Conservation (phyloP, 2,113 vertebrate species). For the Clarias batrachus region DNA sequence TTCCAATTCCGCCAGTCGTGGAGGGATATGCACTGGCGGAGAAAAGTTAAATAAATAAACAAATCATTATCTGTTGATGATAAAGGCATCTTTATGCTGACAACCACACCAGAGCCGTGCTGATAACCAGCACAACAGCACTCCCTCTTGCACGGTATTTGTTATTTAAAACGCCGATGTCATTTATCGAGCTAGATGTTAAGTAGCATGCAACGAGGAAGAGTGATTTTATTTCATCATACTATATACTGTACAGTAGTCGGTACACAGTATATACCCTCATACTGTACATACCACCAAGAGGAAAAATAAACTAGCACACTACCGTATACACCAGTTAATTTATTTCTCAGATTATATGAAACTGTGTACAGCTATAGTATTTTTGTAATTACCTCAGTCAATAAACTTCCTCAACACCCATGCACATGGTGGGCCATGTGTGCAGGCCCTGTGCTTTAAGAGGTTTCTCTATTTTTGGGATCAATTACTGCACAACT, state of each 20-base stretch:
- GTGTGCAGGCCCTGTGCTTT: background rate
- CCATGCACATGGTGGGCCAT: background rate
- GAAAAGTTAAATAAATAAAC: no score
- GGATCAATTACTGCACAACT: background rate
- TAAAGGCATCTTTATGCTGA: no score
- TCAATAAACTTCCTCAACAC: no score
- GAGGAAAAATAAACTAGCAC: background rate
- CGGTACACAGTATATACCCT: no score
- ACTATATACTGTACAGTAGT: background rate
- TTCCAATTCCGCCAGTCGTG: no score
- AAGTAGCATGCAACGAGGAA: background rate
- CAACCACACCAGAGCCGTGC: no score
- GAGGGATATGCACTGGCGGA: no score
- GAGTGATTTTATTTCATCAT: background rate
- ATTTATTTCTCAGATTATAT: conserved; percentile 7
- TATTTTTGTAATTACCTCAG: no score
- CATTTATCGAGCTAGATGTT: background rate
- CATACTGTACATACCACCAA: background rate
- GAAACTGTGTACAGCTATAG: background rate
- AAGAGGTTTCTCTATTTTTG: conserved; percentile 2
- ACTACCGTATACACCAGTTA: background rate
- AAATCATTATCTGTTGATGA: no score
- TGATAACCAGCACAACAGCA: no score
- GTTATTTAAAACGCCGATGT: background rate
- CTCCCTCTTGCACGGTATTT: no score